A percentile compares a stretch with the other conserved stretches of the same genome.
Conservation (phyloP, 2,888 invertebrate species). For the Yponomeuta malinellus region DNA sequence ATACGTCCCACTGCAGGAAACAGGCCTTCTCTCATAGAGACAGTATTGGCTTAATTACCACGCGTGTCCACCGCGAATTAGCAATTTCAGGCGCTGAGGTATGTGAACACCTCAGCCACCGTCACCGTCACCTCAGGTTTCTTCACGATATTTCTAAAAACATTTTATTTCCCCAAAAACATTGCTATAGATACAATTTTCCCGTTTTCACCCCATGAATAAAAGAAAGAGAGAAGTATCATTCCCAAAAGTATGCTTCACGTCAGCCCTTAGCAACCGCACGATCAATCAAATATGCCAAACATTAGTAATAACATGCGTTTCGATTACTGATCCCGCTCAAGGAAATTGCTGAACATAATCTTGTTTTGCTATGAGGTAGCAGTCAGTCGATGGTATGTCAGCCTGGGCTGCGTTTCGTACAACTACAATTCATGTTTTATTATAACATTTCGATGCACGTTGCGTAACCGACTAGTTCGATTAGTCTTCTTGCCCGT, state of each 20-base stretch:
- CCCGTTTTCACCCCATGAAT: not conserved
- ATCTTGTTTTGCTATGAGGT: not conserved
- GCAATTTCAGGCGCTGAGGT: too few species aligned
- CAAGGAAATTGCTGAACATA: not conserved
- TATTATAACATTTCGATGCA: too few species aligned
- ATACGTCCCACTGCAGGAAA: too few species aligned
- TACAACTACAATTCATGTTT: too few species aligned
- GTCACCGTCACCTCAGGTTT: too few species aligned
- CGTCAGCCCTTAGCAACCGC: not conserved
- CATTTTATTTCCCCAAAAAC: not conserved
- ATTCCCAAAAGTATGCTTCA: not conserved
- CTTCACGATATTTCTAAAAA: not conserved
- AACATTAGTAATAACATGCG: not conserved
- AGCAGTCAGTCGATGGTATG: not conserved
- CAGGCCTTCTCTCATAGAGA: too few species aligned
- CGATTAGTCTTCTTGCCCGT: too few species aligned
- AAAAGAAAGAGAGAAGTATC: not conserved
- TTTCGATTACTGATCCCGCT: not conserved
- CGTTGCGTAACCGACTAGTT: too few species aligned
- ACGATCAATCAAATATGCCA: not conserved
- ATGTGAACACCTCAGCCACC: too few species aligned
- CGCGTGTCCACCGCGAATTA: too few species aligned
- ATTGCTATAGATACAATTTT: not conserved
- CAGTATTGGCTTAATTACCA: too few species aligned
- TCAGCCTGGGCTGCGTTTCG: not conserved